Evolutionary conservation across 30 jellyfish, hydroid and myxozoan genomes (phyloP).

Genomic region (Chrysaora quinquecirrha): DNA sequence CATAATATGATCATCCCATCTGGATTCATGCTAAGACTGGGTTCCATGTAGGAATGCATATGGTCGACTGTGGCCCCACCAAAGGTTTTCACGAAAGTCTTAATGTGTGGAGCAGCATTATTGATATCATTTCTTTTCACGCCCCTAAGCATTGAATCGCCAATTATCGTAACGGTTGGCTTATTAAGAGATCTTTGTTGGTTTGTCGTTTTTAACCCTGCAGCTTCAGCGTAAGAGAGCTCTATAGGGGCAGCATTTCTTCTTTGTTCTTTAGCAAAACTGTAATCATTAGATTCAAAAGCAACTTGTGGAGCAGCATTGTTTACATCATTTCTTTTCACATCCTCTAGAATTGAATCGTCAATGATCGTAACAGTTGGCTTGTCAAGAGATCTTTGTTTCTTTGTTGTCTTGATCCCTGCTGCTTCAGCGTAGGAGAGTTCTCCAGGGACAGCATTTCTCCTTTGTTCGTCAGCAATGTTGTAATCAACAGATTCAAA

Average conservation of each 20-base stretch:
- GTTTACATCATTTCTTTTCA: not conserved
- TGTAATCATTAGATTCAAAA: not conserved
- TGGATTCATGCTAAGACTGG: conserved; percentile 4
- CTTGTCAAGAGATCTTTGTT: not conserved
- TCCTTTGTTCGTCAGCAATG: conserved; percentile 4
- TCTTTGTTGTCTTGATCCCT: conserved; percentile 2
- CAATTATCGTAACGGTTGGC: conserved; percentile 4
- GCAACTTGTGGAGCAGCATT: not conserved
- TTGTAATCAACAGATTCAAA: not conserved
- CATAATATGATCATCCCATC: not conserved
- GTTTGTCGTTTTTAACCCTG: not conserved
- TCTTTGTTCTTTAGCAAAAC: not conserved
- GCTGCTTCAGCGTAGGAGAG: conserved; percentile 1
- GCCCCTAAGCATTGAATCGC: conserved; percentile 1
- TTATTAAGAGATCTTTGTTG: not conserved
- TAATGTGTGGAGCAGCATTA: conserved; percentile 1
- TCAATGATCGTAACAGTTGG: not conserved
- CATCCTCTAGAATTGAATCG: not conserved
- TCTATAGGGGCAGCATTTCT: conserved; percentile 1
- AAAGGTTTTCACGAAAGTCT: not conserved
- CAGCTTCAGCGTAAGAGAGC: too few relatives aligned
- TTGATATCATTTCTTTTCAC: not conserved
- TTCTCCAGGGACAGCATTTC: not conserved
- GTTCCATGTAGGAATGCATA: not conserved
- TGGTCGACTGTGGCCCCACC: conserved; percentile 8